These are phyloP conservation scores for Desoria tigrina DNA, from an alignment of 2,888 invertebrate species.

Conservation along the genomic window DNA sequence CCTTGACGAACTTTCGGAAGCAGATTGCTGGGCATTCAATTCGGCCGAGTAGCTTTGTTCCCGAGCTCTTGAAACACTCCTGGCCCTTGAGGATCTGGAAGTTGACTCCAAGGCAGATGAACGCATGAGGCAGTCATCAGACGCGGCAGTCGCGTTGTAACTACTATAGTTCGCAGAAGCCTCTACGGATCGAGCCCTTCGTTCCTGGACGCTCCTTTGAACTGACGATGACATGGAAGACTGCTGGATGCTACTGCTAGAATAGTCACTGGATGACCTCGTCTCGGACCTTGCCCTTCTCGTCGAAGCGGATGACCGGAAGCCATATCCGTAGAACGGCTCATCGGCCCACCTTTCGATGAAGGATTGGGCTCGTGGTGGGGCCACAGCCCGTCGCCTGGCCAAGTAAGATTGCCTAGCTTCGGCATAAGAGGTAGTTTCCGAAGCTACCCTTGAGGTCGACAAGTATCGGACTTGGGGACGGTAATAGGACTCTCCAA, in stretches of 20 bases:
- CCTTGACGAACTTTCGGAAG: too few species aligned
- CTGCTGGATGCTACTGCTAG: neutral
- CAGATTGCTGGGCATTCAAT: neutral
- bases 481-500: conserved; percentile 53
- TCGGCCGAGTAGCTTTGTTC: conserved; percentile 6
- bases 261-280: neutral
- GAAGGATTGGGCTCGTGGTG: conserved; percentile 31
- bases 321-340: conserved; percentile 36
- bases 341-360: conserved; percentile 38
- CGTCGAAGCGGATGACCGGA: conserved; percentile 20
- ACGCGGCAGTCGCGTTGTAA: conserved; percentile 23
- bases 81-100: neutral
- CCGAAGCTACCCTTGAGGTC: conserved; percentile 19
- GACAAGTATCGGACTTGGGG: conserved; percentile 49
- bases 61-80: neutral
- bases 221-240: neutral
- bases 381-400: conserved; percentile 26
- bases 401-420: conserved; percentile 21
- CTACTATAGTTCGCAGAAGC: neutral
- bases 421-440: conserved; percentile 17
- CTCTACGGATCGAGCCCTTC: conserved; percentile 27
- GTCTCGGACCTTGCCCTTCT: conserved; percentile 16
- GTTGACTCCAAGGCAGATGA: conserved; percentile 22
- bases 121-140: conserved; percentile 37
- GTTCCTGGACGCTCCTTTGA: neutral